These are phyloP conservation scores for Seira sanloemensis DNA, from an alignment of 2,888 invertebrate species.

Conservation along the genomic window DNA sequence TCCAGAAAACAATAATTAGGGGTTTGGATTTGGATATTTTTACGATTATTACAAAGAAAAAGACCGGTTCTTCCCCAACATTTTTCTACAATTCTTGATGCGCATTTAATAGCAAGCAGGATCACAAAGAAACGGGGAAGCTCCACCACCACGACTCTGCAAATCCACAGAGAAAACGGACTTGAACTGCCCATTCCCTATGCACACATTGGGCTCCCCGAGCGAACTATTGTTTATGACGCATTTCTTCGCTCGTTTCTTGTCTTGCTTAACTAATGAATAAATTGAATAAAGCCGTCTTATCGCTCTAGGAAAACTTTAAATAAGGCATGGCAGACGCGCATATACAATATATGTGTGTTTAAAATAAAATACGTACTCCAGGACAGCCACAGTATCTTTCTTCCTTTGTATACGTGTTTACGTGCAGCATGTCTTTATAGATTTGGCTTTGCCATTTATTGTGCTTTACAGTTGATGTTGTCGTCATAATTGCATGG, in stretches of 20 bases:
- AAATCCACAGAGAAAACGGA: neutral
- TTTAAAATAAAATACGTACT: no score
- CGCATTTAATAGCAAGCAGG: neutral
- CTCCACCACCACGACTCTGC: constrained; percentile 10
- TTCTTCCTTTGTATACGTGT: no score
- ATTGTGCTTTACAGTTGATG: no score
- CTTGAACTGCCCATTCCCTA: neutral
- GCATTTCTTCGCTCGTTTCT: neutral
- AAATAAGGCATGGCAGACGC: no score
- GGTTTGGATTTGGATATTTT: constrained; percentile 65
- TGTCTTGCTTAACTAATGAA: no score
- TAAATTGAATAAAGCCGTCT: no score
- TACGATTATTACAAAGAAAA: constrained; percentile 60
- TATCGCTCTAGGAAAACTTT: no score
- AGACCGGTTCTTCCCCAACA: constrained; percentile 56
- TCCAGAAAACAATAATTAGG: constrained; percentile 64
- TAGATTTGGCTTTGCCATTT: no score
- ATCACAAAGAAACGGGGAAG: neutral
- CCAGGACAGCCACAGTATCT: no score
- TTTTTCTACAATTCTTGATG: constrained; percentile 16
- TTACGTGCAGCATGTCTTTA: no score
- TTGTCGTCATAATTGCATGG: no score
- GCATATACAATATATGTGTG: no score
- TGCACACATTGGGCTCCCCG: neutral
- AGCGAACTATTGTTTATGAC: neutral